Evolutionary conservation across 2,888 invertebrate species (phyloP).

Genomic region (Dioctria linearis): DNA sequence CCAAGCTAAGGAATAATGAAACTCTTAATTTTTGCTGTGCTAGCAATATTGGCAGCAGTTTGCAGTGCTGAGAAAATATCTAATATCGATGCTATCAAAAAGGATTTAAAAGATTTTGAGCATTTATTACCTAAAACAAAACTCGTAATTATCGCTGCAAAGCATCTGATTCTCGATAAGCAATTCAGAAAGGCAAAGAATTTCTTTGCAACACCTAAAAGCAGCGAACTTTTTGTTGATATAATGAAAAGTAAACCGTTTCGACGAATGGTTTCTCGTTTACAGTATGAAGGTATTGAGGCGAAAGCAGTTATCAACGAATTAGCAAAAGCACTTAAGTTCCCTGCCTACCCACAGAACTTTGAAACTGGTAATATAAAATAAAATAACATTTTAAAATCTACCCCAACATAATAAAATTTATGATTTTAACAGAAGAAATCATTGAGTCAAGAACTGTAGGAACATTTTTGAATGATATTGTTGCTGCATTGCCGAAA

Average conservation of each 20-base stretch:
- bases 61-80: neutral
- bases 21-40: neutral
- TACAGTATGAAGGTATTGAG: constrained; percentile 2
- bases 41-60: neutral
- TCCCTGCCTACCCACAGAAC: constrained; percentile 7
- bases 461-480: constrained; percentile 15
- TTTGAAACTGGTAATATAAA: constrained; percentile 17
- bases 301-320: neutral
- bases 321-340: neutral
- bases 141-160: neutral
- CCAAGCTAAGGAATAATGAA: constrained; percentile 11
- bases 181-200: constrained; percentile 30
- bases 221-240: neutral
- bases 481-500: constrained; percentile 1
- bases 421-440: neutral
- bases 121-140: constrained; percentile 15
- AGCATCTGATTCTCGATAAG: constrained; percentile 6
- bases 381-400: neutral
- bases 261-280: constrained; percentile 2
- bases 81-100: neutral
- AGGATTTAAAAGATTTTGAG: constrained; percentile 19
- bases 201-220: neutral
- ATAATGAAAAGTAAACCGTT: constrained; percentile 27
- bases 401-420: neutral
- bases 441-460: neutral